phyloP scores from a whole-genome alignment of 2,888 invertebrate genomes.

The Leptinotarsa juncta region DNA sequence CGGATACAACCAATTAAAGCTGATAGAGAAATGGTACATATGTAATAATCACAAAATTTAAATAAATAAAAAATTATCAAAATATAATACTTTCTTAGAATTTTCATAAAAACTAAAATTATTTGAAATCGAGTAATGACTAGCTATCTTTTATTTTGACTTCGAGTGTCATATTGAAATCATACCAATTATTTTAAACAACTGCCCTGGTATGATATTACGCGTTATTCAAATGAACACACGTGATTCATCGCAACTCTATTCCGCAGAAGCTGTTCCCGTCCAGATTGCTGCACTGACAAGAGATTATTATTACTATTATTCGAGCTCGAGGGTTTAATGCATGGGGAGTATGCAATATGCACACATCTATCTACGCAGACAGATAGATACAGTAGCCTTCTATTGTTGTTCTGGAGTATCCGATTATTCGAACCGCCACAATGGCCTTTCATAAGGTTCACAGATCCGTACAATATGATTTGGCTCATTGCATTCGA shows the following conservation, averaged over 20 bases:
- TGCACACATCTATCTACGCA: slow-evolving; percentile 42
- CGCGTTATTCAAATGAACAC: slow-evolving; percentile 3
- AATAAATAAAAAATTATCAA: too few species aligned
- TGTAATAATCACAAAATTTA: too few species aligned
- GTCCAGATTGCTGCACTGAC: slow-evolving; percentile 28
- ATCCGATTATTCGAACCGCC: slow-evolving; percentile 63
- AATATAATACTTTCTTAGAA: too few species aligned
- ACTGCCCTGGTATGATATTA: too few species aligned
- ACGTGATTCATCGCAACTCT: slow-evolving; percentile 22
- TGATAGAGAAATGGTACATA: too few species aligned
- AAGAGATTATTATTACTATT: slow-evolving; percentile 46
- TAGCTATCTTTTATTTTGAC: neutral
- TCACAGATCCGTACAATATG: slow-evolving; percentile 64
- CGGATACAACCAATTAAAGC: too few species aligned
- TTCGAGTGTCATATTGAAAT: neutral
- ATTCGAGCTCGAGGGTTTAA: slow-evolving; percentile 43
- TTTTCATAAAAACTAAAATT: too few species aligned
- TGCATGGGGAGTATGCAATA: slow-evolving; percentile 42
- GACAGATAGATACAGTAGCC: slow-evolving; percentile 60
- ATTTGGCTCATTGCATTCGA: slow-evolving; percentile 65
- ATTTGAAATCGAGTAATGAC: too few species aligned
- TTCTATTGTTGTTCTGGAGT: slow-evolving; percentile 58
- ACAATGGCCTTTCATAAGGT: slow-evolving; percentile 61
- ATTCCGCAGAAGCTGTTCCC: slow-evolving; percentile 8
- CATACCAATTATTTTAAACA: too few species aligned